Evolutionary conservation across 2,797 vertebrate genomes (phyloP), one percentile per base, ranked within the genome.

Genomic region (Onychomys arenicola): DNA sequence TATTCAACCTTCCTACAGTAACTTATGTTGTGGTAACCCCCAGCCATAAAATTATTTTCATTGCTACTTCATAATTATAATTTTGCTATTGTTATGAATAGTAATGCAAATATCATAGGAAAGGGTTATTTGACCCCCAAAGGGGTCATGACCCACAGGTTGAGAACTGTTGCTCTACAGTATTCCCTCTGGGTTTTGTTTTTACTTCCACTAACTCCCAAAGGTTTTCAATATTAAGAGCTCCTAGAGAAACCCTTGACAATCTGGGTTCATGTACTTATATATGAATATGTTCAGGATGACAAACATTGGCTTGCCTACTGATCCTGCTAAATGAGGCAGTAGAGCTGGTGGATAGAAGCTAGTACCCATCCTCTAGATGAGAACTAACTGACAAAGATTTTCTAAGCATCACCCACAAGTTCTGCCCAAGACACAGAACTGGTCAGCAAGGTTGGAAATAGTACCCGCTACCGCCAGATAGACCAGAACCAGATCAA

Each of bases 131-230:
- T 2, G 19, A 65, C 59, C 63, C 63, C 63, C 1, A 5, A 32
- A 67, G 63, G 12, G 63, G 63, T 67, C 63, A 67, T 12, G 13
- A 73, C 71, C 5, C 71, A 73, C 37, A 25, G 21, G 23, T 73
- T 40, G 23, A 43, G 71, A 73, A 43, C 37, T 10, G 11, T 4
- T 73, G 37, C 49, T 85, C 49, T 78, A 9, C 19, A 37, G 5
- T 5, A 2, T 67, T 34, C 49, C 5, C 29, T 49, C 34, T 52
- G 71, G 14, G 25, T 84, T 80, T 95, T 71, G 25, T 69, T 93
- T 92, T 89, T 7, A 76, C 29, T 94, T 85, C 69, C 85, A 21
- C 82, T 95, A 40, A 43, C 49, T 90, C 94, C 73, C 23, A 91
- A 82, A 69, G 25, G 32, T 91, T 92, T 90, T 52, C 81, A 32